phyloP scores from a whole-genome alignment of 1,140 invertebrate species.

The Drosophila kikkawai region DNA sequence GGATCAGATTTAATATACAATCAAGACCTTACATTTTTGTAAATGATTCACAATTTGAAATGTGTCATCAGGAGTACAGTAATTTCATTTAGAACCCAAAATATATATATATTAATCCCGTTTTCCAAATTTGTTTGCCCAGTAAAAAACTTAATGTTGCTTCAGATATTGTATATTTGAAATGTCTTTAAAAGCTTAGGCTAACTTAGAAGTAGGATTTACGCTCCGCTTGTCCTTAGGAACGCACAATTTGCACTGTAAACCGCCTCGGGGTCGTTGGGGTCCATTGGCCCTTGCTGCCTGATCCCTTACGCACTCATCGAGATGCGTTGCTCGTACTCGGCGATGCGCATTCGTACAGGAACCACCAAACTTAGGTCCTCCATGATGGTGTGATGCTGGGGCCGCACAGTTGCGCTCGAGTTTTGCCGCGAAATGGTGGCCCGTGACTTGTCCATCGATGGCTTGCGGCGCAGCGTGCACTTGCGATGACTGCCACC shows the following conservation, averaged over 20 bases:
- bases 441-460: conserved; percentile 72
- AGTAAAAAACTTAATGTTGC: not conserved
- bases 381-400: conserved; percentile 78
- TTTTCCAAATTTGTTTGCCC: not conserved
- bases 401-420: conserved; percentile 58
- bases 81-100: not conserved
- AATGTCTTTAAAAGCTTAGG: conserved; percentile 35
- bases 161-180: conserved; percentile 26
- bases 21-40: not conserved
- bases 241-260: conserved; percentile 44
- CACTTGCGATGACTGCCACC: conserved; percentile 57
- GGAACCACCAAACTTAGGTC: conserved; percentile 77
- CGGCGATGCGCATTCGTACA: conserved; percentile 73
- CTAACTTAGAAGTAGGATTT: conserved; percentile 15
- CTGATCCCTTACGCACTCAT: conserved; percentile 54
- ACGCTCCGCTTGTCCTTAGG: conserved; percentile 58
- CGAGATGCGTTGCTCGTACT: conserved; percentile 79
- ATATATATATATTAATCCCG: not conserved
- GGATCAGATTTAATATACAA: not conserved
- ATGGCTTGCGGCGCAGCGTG: conserved; percentile 71
- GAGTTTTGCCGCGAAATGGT: conserved; percentile 69
- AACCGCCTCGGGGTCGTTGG: not conserved
- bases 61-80: not conserved
- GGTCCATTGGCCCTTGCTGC: not conserved
- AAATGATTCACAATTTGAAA: not conserved